These are phyloP conservation scores for Monochamus alternatus DNA, from an alignment of 2,888 invertebrate genomes.

Conservation along the genomic window DNA sequence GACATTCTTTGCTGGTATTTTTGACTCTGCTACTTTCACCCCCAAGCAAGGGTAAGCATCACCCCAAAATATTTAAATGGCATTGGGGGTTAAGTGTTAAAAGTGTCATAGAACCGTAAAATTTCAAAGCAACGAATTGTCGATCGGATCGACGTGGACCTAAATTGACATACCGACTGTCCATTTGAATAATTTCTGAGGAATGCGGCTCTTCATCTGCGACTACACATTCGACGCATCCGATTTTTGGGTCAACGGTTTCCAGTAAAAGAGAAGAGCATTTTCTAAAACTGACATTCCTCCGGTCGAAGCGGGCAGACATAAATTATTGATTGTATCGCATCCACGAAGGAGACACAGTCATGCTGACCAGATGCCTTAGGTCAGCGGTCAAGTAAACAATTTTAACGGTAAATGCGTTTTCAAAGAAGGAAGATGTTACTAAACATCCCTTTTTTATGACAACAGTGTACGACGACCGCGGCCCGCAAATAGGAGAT, in stretches of 20 bases:
- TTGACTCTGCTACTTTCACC: too few relatives aligned
- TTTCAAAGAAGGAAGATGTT: slow-evolving; percentile 41
- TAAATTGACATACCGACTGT: too few relatives aligned
- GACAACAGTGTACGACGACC: slow-evolving; percentile 1
- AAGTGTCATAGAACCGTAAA: too few relatives aligned
- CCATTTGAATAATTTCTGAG: too few relatives aligned
- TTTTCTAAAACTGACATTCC: slow-evolving; percentile 23
- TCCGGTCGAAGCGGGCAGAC: slow-evolving; percentile 2
- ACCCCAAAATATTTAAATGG: too few relatives aligned
- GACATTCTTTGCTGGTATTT: too few relatives aligned
- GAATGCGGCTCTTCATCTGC: background rate
- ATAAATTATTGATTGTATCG: slow-evolving; percentile 37
- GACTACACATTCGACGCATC: background rate
- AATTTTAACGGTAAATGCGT: slow-evolving; percentile 51
- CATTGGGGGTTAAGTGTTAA: too few relatives aligned
- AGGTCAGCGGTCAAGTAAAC: slow-evolving; percentile 57
- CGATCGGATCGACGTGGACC: too few relatives aligned
- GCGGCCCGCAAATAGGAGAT: background rate
- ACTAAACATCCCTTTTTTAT: slow-evolving; percentile 39
- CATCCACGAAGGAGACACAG: slow-evolving; percentile 41
- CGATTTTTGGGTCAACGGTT: slow-evolving; percentile 18
- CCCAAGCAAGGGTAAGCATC: too few relatives aligned
- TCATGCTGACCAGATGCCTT: slow-evolving; percentile 54
- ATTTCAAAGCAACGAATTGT: too few relatives aligned
- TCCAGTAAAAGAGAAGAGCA: slow-evolving; percentile 3